Percentiles rank a stretch among this genome's conserved stretches.
phyloP scores from a whole-genome alignment of 2,888 invertebrate species.

The Amphiduros pacificus region DNA sequence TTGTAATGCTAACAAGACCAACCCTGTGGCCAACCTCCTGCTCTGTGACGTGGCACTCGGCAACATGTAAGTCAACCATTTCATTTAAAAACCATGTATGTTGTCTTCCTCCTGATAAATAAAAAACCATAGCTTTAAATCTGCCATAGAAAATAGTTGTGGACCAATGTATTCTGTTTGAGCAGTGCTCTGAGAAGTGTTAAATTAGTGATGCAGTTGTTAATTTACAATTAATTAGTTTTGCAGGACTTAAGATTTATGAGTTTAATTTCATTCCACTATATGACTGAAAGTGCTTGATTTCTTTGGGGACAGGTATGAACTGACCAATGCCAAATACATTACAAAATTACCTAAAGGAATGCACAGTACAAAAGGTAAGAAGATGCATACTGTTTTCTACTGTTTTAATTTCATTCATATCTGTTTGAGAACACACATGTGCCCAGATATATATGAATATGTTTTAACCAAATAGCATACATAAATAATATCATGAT shows the following conservation, averaged over 20 bases:
- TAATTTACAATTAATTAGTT: too few species aligned
- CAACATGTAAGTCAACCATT: constrained; percentile 72
- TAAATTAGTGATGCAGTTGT: too few species aligned
- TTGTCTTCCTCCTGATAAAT: too few species aligned
- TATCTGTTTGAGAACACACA: not conserved
- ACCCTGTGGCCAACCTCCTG: constrained; percentile 80
- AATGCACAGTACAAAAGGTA: constrained; percentile 85
- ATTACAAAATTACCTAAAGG: constrained; percentile 78
- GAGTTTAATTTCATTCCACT: not conserved
- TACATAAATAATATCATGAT: not conserved
- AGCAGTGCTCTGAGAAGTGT: too few species aligned
- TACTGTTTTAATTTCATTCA: too few species aligned
- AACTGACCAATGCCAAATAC: constrained; percentile 72
- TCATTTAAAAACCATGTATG: not conserved
- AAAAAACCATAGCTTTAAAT: too few species aligned
- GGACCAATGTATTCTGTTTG: too few species aligned
- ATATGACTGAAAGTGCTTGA: not conserved
- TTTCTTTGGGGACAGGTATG: constrained; percentile 67
- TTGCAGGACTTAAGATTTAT: too few species aligned
- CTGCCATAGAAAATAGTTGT: too few species aligned
- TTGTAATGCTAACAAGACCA: constrained; percentile 74
- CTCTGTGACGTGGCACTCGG: constrained; percentile 94
- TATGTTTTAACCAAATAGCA: not conserved
- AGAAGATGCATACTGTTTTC: too few species aligned
- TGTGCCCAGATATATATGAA: not conserved